These are phyloP conservation scores for Xiphophorus birchmanni DNA, from an alignment of 2,797 vertebrate species.

Conservation along the genomic window DNA sequence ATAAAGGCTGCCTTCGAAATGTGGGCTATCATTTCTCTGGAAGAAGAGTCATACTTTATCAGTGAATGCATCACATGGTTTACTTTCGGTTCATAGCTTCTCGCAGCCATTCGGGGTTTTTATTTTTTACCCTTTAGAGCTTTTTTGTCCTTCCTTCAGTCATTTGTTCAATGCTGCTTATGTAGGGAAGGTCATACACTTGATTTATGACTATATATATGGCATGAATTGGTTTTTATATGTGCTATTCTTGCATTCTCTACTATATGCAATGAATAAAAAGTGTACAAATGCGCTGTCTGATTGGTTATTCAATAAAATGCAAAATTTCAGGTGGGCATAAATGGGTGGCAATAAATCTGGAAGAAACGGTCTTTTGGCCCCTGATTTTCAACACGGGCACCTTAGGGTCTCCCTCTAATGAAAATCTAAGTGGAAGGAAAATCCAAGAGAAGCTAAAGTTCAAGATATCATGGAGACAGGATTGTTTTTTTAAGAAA, in stretches of 20 bases:
- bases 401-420: not conserved
- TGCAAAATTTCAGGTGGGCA: conserved; percentile 2
- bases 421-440: not conserved
- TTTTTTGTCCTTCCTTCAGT: conserved; percentile 22
- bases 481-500: conserved; percentile 15
- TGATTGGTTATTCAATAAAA: not conserved
- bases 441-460: conserved; percentile 1
- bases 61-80: conserved; percentile 33
- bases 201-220: conserved; percentile 23
- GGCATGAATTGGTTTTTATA: conserved; percentile 1
- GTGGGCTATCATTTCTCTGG: conserved; percentile 41
- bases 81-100: conserved; percentile 30
- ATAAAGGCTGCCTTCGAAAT: conserved; percentile 39
- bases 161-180: conserved; percentile 23
- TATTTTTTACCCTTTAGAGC: conserved; percentile 24
- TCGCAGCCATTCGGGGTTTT: conserved; percentile 2
- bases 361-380: not conserved
- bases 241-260: not conserved
- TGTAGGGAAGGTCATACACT: conserved; percentile 1
- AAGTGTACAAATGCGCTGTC: not conserved
- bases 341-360: not conserved
- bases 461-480: conserved; percentile 21
- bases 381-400: not conserved
- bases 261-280: not conserved
- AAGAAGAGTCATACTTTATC: conserved; percentile 49